Conservation (phyloP, 2,113 vertebrate species). For the Leucopternis melanops region DNA sequence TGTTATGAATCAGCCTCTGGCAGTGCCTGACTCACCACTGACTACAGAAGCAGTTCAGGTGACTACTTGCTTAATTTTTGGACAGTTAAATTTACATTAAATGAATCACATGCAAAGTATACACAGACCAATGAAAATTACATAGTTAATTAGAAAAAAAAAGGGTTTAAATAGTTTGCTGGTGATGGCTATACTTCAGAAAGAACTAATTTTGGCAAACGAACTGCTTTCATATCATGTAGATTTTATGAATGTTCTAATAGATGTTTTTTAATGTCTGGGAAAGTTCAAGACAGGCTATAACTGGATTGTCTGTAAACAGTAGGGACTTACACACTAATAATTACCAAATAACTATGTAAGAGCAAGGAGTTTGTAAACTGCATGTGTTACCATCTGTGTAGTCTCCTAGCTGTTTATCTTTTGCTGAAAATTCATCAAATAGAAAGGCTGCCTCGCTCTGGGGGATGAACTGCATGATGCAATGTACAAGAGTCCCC, state of each 20-base stretch:
- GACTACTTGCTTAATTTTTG: background rate
- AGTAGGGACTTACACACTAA: background rate
- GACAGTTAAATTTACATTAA: background rate
- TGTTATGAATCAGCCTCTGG: background rate
- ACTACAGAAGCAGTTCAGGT: background rate
- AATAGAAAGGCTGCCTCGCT: background rate
- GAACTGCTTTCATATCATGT: background rate
- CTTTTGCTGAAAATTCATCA: background rate
- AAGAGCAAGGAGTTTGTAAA: background rate
- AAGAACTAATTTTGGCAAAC: background rate
- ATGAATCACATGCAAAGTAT: background rate
- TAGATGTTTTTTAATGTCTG: background rate
- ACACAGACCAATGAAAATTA: background rate
- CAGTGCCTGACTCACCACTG: background rate
- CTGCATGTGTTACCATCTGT: background rate
- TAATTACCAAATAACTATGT: background rate
- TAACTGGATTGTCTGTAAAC: background rate
- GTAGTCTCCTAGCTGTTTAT: background rate
- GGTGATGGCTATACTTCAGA: background rate
- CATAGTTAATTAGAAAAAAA: background rate
- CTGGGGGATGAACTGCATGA: background rate
- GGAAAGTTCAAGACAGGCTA: background rate
- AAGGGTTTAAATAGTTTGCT: background rate
- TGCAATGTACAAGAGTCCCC: background rate
- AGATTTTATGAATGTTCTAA: background rate